Evolutionary conservation across 2,797 vertebrate species (phyloP).

Genomic region (Gallinago nigripennis): DNA sequence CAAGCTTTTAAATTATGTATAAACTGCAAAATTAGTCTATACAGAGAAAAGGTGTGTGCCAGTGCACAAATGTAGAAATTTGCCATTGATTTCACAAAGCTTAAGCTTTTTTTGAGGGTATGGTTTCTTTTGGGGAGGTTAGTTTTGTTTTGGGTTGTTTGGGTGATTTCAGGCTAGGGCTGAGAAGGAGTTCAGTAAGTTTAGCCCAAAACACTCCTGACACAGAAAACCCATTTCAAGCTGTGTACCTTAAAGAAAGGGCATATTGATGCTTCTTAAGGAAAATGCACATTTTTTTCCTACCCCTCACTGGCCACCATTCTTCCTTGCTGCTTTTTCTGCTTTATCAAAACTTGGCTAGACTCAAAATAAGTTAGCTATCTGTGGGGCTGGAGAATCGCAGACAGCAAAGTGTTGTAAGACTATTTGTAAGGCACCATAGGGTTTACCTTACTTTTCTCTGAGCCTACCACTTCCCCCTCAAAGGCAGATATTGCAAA

Average conservation of each 20-base stretch:
- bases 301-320: background rate
- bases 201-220: background rate
- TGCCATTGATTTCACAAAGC: background rate
- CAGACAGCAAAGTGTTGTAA: background rate
- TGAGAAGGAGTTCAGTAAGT: background rate
- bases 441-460: background rate
- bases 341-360: background rate
- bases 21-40: background rate
- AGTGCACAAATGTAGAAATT: background rate
- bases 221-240: background rate
- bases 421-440: background rate
- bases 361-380: background rate
- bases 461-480: background rate
- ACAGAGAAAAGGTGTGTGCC: background rate
- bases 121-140: accelerated
- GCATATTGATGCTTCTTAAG: background rate
- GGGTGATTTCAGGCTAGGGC: background rate
- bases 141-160: background rate
- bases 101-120: background rate
- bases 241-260: background rate
- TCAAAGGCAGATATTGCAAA: background rate
- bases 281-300: background rate
- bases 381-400: background rate
- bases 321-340: background rate
- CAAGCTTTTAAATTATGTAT: slow-evolving; percentile 6